Evolutionary conservation across 2,797 vertebrate species (phyloP).

Genomic region (Clarias fuscus): DNA sequence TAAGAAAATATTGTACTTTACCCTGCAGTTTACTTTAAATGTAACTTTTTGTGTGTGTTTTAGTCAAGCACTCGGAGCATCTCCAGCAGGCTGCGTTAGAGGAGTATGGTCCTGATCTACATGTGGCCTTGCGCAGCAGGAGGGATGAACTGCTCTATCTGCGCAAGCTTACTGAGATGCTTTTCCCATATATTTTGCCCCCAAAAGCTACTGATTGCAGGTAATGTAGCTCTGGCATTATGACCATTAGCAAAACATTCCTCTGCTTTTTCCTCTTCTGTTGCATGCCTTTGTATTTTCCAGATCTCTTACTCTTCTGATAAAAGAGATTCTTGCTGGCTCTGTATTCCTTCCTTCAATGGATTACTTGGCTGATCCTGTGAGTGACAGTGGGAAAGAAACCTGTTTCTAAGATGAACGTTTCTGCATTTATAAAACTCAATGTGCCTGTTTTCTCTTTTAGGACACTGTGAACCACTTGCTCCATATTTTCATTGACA

Average conservation of each 20-base stretch:
- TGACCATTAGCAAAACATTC: background rate
- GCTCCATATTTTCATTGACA: slow-evolving; percentile 91
- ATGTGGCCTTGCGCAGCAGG: slow-evolving; percentile 89
- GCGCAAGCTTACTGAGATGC: slow-evolving; percentile 91
- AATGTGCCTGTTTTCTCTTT: slow-evolving; percentile 45
- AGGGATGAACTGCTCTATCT: slow-evolving; percentile 97
- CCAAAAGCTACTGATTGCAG: slow-evolving; percentile 94
- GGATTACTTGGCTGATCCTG: slow-evolving; percentile 97
- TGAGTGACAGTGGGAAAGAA: slow-evolving; percentile 72
- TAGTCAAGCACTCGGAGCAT: slow-evolving; percentile 87
- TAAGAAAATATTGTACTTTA: background rate
- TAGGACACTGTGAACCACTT: slow-evolving; percentile 97
- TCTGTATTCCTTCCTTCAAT: slow-evolving; percentile 96
- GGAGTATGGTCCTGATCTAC: slow-evolving; percentile 93
- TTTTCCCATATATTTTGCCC: slow-evolving; percentile 92
- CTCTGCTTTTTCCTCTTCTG: slow-evolving; percentile 35
- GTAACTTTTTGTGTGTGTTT: slow-evolving; percentile 4
- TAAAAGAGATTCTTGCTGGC: slow-evolving; percentile 94
- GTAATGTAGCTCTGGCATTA: slow-evolving; percentile 62
- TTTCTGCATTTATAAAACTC: background rate
- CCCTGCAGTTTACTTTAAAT: background rate
- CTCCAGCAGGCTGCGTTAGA: slow-evolving; percentile 93
- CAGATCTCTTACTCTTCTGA: slow-evolving; percentile 90
- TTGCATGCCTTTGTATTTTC: slow-evolving; percentile 49
- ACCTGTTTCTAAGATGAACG: background rate